These are phyloP conservation scores for Antrozous pallidus DNA, from an alignment of 2,797 vertebrate species.

Conservation along the genomic window DNA sequence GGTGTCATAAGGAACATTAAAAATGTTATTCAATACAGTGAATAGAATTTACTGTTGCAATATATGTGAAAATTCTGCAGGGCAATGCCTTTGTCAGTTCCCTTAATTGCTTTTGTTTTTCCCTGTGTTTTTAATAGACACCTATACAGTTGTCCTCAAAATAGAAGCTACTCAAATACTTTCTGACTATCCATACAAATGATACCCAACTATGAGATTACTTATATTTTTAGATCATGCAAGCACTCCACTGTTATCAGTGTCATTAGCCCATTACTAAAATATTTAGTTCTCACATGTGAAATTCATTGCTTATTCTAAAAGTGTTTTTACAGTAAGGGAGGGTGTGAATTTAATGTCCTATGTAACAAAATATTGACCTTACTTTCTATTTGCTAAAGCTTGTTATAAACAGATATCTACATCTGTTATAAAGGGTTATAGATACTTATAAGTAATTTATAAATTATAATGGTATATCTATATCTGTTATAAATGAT, in stretches of 20 bases:
- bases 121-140: neutral
- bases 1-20: neutral
- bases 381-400: neutral
- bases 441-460: neutral
- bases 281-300: neutral
- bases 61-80: neutral
- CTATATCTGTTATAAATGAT: too few species aligned
- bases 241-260: neutral
- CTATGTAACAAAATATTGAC: neutral
- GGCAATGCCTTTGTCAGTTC: neutral
- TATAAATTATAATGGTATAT: neutral
- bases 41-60: neutral
- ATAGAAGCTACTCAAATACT: neutral
- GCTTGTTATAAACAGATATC: neutral
- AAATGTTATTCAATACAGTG: slow-evolving; percentile 6
- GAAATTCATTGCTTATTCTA: neutral
- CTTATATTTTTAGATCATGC: neutral
- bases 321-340: neutral
- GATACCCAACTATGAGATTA: neutral
- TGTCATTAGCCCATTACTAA: neutral
- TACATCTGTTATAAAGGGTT: neutral
- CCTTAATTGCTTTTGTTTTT: neutral
- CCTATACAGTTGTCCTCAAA: neutral
- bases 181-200: neutral
- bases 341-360: neutral